Conservation (phyloP, 2,113 vertebrate genomes). For the Labrus mixtus region DNA sequence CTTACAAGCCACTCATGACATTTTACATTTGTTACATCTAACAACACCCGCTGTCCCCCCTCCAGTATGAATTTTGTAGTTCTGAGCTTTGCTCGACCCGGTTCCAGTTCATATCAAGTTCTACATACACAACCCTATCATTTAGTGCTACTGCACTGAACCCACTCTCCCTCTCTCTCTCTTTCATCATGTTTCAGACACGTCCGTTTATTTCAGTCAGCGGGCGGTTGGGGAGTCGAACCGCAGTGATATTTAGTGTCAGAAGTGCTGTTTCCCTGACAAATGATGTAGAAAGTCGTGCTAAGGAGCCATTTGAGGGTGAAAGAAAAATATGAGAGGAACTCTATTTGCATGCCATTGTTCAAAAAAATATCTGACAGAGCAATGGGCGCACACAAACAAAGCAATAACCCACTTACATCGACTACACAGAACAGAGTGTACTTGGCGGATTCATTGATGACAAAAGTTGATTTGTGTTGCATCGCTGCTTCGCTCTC, state of each 20-base stretch:
- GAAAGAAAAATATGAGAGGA: conserved; percentile 17
- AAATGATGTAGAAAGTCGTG: conserved; percentile 10
- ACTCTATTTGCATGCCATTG: conserved; percentile 13
- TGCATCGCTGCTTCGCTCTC: neutral
- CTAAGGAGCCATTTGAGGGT: conserved; percentile 30
- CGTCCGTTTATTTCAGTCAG: neutral
- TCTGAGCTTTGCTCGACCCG: neutral
- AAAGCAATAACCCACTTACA: neutral
- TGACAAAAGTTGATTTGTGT: conserved; percentile 28
- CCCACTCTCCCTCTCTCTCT: neutral
- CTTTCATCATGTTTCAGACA: neutral
- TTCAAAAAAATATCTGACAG: neutral
- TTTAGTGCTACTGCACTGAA: neutral
- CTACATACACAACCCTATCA: neutral
- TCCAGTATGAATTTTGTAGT: too few species aligned
- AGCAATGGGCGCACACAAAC: neutral
- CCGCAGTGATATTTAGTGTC: neutral
- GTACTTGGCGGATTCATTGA: conserved; percentile 6
- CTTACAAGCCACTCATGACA: too few species aligned
- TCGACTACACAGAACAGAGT: neutral
- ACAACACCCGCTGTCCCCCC: too few species aligned
- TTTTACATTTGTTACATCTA: too few species aligned
- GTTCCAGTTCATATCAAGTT: neutral
- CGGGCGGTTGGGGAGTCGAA: neutral
- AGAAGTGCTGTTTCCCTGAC: conserved; percentile 8